A percentile compares a stretch with the other conserved stretches of the same genome.
phyloP scores from a whole-genome alignment of 2,888 invertebrate species.

The Allygus modestus region DNA sequence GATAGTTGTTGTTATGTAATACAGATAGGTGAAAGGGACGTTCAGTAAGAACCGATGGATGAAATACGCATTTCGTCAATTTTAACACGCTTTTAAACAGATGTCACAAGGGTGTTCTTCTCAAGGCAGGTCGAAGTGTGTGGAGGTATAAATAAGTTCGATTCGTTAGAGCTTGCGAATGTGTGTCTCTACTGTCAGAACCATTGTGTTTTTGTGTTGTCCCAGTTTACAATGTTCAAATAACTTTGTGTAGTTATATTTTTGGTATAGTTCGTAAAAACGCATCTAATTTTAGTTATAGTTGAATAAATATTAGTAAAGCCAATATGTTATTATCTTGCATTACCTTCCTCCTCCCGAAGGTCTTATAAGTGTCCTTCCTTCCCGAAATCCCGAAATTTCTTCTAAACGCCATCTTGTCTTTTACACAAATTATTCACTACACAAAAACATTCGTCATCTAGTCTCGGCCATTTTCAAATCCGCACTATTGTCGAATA shows the following conservation, averaged over 20 bases:
- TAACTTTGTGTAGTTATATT: too few relatives aligned
- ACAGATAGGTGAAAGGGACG: too few relatives aligned
- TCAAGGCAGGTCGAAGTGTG: neutral
- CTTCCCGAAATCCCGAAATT: constrained; percentile 34
- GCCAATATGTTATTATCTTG: too few relatives aligned
- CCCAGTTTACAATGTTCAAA: neutral
- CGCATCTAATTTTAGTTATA: too few relatives aligned
- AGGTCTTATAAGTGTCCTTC: constrained; percentile 45
- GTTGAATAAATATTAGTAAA: too few relatives aligned
- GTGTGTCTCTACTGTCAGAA: neutral
- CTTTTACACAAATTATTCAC: neutral
- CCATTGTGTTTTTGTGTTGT: neutral
- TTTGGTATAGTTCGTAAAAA: too few relatives aligned
- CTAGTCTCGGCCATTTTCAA: constrained; percentile 4
- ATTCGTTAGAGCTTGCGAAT: neutral
- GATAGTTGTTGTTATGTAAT: too few relatives aligned
- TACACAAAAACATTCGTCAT: neutral
- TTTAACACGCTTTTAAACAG: too few relatives aligned
- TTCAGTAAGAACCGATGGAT: too few relatives aligned
- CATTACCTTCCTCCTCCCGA: constrained; percentile 51
- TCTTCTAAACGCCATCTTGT: constrained; percentile 31
- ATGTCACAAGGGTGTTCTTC: neutral
- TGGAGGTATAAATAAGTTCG: neutral
- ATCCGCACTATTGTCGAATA: neutral
- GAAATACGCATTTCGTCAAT: too few relatives aligned